Conservation (phyloP, 2,888 invertebrate species). For the Acanthosepion esculentum region DNA sequence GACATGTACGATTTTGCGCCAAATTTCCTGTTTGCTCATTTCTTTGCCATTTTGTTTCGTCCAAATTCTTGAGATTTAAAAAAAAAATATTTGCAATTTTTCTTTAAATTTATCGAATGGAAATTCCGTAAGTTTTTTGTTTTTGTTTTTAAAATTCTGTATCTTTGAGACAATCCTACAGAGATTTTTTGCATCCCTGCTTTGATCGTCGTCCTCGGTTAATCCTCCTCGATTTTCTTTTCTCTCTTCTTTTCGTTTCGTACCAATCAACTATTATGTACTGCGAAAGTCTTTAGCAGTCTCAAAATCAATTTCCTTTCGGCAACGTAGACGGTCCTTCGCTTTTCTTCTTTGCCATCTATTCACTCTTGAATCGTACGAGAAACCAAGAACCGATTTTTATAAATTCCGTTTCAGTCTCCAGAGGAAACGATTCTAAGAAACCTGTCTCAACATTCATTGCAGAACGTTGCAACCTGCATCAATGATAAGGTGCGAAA, state of each 20-base stretch:
- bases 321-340: not conserved
- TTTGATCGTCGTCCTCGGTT: too few relatives aligned
- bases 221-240: not conserved
- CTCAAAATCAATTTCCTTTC: slow-evolving; percentile 8
- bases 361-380: not conserved
- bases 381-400: not conserved
- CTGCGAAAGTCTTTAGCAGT: not conserved
- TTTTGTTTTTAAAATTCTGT: too few relatives aligned
- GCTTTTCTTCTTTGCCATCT: not conserved
- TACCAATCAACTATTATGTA: not conserved
- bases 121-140: too few relatives aligned
- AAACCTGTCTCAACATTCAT: not conserved
- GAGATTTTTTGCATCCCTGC: too few relatives aligned
- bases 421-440: not conserved
- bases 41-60: too few relatives aligned
- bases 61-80: too few relatives aligned
- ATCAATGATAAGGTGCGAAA: not conserved
- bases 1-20: too few relatives aligned
- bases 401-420: not conserved
- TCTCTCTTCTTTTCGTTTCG: not conserved
- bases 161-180: too few relatives aligned
- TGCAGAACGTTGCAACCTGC: not conserved
- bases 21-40: too few relatives aligned
- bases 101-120: too few relatives aligned
- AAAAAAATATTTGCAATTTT: too few relatives aligned